Evolutionary conservation across 2,113 vertebrate genomes (phyloP).

Genomic region (Grammomys surdaster): DNA sequence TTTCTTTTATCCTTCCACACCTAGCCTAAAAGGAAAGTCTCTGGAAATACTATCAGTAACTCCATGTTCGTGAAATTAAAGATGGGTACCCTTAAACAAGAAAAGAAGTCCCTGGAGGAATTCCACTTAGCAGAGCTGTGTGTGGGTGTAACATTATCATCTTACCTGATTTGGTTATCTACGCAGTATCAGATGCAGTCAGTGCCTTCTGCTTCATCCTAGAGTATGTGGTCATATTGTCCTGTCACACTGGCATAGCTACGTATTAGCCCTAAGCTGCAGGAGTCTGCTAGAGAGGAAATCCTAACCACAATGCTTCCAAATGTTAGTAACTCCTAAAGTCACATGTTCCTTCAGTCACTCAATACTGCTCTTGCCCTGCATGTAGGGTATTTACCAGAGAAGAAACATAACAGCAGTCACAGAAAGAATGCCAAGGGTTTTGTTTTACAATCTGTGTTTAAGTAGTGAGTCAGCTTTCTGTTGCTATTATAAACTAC

Average conservation of each 20-base stretch:
- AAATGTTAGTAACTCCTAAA: conserved; percentile 13
- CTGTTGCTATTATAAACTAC: not conserved
- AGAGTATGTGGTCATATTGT: not conserved
- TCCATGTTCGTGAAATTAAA: not conserved
- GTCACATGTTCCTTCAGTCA: not conserved
- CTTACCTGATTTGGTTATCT: not conserved
- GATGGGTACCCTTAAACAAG: not conserved
- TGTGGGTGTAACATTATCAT: not conserved
- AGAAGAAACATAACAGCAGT: not conserved
- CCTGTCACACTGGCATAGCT: not conserved
- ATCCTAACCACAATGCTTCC: not conserved
- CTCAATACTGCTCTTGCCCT: not conserved
- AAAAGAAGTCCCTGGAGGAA: not conserved
- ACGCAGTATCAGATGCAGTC: not conserved
- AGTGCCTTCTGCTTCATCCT: not conserved
- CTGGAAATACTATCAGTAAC: not conserved
- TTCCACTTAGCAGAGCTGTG: not conserved
- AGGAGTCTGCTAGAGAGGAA: not conserved
- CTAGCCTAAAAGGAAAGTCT: not conserved
- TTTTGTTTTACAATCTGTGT: not conserved
- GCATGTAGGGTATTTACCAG: not conserved
- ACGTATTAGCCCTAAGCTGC: not conserved
- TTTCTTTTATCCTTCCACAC: not conserved
- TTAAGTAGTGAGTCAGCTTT: not conserved
- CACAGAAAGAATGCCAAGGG: not conserved